Conservation (phyloP, 30 jellyfish, hydroid and myxozoan species). For the Aurelia aurita region DNA sequence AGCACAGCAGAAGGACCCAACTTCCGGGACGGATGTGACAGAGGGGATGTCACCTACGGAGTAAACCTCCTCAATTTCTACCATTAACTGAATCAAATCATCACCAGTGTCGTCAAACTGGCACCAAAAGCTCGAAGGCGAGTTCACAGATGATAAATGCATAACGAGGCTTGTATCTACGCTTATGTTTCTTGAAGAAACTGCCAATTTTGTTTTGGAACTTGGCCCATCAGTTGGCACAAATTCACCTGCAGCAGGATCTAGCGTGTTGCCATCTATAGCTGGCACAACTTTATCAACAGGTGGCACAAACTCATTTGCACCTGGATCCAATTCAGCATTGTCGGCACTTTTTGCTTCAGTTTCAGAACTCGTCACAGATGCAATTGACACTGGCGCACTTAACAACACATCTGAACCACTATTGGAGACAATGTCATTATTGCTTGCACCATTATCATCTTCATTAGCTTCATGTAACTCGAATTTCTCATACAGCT, state of each 20-base stretch:
- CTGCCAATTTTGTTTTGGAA: not conserved
- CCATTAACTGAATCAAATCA: constrained; percentile 46
- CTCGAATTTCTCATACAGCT: constrained; percentile 22
- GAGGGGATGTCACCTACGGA: not conserved
- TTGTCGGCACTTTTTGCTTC: not conserved
- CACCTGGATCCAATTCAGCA: not conserved
- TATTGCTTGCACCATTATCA: not conserved
- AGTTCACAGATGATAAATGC: constrained; percentile 42
- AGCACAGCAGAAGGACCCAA: constrained; percentile 61
- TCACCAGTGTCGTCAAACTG: constrained; percentile 58
- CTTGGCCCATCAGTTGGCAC: not conserved
- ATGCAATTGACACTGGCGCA: not conserved
- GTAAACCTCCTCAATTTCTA: not conserved
- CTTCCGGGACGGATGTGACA: constrained; percentile 18
- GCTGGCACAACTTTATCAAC: not conserved
- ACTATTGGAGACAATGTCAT: not conserved
- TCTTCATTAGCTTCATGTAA: not conserved
- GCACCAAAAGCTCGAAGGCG: constrained; percentile 60
- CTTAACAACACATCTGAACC: not conserved
- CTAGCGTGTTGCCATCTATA: not conserved
- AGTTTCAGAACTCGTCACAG: not conserved
- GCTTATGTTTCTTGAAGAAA: not conserved
- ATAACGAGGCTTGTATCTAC: constrained; percentile 5
- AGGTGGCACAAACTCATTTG: constrained; percentile 13
- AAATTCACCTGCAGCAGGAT: constrained; percentile 10